Evolutionary conservation across 2,888 invertebrate genomes (phyloP).

Genomic region (Theristus sp.): DNA sequence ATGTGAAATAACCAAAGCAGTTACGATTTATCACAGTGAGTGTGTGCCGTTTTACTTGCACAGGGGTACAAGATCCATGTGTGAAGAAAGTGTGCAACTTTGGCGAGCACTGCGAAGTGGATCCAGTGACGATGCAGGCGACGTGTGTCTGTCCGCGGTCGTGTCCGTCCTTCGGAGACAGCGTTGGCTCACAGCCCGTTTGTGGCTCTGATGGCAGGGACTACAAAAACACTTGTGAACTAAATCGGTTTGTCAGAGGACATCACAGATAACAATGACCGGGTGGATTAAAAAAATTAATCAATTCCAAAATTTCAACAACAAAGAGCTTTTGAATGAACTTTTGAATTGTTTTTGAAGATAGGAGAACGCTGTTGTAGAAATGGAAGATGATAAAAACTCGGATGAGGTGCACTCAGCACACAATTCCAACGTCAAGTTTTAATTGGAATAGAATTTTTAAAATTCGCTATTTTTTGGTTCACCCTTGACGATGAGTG

Average conservation of each 20-base stretch:
- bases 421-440: too few species aligned
- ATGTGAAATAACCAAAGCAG: too few species aligned
- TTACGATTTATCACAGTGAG: too few species aligned
- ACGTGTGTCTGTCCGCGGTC: background rate
- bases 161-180: background rate
- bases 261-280: background rate
- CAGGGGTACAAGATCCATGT: background rate
- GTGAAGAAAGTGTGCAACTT: background rate
- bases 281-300: background rate
- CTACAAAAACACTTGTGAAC: slow-evolving; percentile 33
- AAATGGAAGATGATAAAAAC: too few species aligned
- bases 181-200: slow-evolving; percentile 39
- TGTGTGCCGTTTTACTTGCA: too few species aligned
- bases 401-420: too few species aligned
- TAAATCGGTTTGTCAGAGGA: slow-evolving; percentile 2
- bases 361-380: too few species aligned
- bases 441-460: too few species aligned
- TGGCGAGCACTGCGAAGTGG: background rate
- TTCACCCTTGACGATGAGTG: too few species aligned
- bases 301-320: background rate
- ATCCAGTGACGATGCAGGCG: background rate
- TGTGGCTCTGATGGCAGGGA: slow-evolving; percentile 45
- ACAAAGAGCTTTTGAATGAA: too few species aligned
- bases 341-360: too few species aligned
- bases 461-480: too few species aligned